These are phyloP conservation scores for Solenodon paradoxus DNA, from an alignment of 2,113 vertebrate genomes.

Conservation along the genomic window DNA sequence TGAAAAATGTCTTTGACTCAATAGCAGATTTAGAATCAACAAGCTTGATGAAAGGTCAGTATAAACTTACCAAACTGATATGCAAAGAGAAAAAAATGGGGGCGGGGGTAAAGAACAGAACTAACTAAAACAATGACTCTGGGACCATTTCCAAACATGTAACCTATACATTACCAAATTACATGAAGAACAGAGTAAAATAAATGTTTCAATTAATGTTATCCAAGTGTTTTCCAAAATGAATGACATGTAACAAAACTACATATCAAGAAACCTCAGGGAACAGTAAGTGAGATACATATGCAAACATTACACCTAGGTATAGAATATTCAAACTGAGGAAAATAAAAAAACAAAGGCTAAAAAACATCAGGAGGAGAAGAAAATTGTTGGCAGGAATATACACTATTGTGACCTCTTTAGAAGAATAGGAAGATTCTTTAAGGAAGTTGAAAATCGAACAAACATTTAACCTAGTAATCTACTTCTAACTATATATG, in stretches of 20 bases:
- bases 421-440: too few species aligned
- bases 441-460: too few species aligned
- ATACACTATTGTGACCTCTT: too few species aligned
- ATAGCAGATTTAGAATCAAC: background rate
- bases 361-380: background rate
- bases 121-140: background rate
- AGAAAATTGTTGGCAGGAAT: too few species aligned
- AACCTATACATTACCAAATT: background rate
- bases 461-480: too few species aligned
- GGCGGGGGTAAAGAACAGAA: too few species aligned
- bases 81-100: background rate
- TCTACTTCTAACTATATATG: too few species aligned
- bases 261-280: background rate
- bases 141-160: background rate
- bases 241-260: background rate
- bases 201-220: background rate
- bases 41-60: background rate
- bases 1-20: background rate
- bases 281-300: background rate
- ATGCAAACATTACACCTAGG: background rate
- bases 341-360: background rate
- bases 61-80: background rate
- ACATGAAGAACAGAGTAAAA: background rate
- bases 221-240: background rate
- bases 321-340: background rate